These are phyloP conservation scores for Spodoptera exigua DNA, from an alignment of 2,888 invertebrate species.

Conservation along the genomic window DNA sequence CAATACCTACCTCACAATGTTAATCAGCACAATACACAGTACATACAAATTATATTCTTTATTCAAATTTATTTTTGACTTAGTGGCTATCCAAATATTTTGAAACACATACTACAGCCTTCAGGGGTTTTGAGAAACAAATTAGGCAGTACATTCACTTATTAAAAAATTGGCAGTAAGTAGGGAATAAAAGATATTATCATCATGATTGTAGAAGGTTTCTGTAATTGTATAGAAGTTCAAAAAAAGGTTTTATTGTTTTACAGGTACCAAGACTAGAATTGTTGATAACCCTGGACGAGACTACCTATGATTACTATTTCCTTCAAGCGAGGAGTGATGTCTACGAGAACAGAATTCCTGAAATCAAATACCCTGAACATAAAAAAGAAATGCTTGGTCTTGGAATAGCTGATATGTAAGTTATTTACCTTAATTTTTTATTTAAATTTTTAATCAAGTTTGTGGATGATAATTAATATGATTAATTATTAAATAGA, in stretches of 20 bases:
- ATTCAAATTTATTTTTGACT: no score
- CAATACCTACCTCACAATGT: no score
- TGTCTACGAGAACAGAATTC: constrained; percentile 93
- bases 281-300: constrained; percentile 91
- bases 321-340: constrained; percentile 95
- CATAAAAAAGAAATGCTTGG: constrained; percentile 94
- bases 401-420: constrained; percentile 96
- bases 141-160: not conserved
- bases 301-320: constrained; percentile 94
- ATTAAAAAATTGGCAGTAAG: no score
- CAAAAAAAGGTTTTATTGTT: constrained; percentile 8
- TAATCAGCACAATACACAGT: no score
- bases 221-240: not conserved
- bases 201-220: no score
- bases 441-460: no score
- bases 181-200: no score
- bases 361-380: constrained; percentile 94
- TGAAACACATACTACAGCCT: no score
- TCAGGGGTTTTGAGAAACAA: no score
- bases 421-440: constrained; percentile 61
- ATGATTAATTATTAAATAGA: no score
- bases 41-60: no score
- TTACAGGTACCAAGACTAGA: constrained; percentile 89
- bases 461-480: no score
- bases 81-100: constrained; percentile 3